Percentiles rank a stretch among this genome's conserved stretches.
These are phyloP conservation scores for Lamprotornis superbus DNA, from an alignment of 2,113 vertebrate species.

Conservation along the genomic window DNA sequence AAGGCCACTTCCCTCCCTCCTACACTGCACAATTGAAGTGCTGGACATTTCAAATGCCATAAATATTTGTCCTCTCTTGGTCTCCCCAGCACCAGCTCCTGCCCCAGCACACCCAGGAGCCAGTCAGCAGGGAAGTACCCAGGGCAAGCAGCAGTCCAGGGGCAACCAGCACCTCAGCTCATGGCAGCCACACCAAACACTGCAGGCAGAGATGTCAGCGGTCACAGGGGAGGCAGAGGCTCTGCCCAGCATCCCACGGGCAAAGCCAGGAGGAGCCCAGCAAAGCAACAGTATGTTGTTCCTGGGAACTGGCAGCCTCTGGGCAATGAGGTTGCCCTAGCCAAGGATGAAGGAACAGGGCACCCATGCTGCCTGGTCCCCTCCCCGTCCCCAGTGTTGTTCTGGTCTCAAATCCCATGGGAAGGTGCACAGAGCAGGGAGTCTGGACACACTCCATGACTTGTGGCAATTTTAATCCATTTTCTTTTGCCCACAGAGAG, in stretches of 20 bases:
- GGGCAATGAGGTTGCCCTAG: neutral
- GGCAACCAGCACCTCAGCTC: neutral
- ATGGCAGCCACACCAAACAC: neutral
- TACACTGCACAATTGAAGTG: neutral
- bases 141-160: neutral
- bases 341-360: neutral
- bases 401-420: neutral
- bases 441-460: neutral
- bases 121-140: neutral
- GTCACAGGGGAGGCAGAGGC: neutral
- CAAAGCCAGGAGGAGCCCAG: neutral
- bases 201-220: neutral
- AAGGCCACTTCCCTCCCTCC: neutral
- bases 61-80: neutral
- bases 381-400: neutral
- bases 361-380: neutral
- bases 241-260: neutral
- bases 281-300: fast-evolving
- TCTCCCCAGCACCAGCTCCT: neutral
- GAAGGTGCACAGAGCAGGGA: neutral
- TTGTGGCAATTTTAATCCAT: neutral
- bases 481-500: neutral
- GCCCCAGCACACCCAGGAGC: neutral
- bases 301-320: neutral
- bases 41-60: neutral